Base-by-base conservation (phyloP, 92 coral and sea anemone species). In the Micromussa lordhowensis region DNA sequence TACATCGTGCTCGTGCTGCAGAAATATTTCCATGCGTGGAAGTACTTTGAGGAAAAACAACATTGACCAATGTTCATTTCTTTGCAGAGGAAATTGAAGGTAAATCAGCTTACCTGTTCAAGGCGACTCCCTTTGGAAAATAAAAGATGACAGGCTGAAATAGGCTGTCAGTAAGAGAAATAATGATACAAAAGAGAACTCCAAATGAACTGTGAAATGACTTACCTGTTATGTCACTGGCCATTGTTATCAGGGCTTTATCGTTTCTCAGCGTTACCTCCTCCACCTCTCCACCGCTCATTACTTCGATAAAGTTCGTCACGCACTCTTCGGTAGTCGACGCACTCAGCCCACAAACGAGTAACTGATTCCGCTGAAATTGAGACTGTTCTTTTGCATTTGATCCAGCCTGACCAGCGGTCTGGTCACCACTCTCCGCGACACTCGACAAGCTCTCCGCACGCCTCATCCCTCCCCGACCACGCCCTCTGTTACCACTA, bases 251-350 rank as follows among this genome's bases (percentile, higher is more conserved):
- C 51, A 94, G 36, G 7, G 96, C 95, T 53, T 78, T 90, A 58
- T 83, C 85, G 24, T 82, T 85, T 16, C 86, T 88, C 79, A 87
- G 88, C 59, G 78, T 83, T 30, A 93, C 91, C 9, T 87, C 51
- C 31, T 80, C 69, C 55, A 89, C 91, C 32, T 90, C 96, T 28
- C 84, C 92, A 30, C 89, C 91, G n/a, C 93, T 89, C 86, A 86
- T 92, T 57, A 86, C 92, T 58, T 95, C 96, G 69, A 93, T 83
- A 74, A 87, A 95, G 82, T 91, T 93, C 1, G 77, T n/a, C 79
- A 95, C 40, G 30, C 84, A 68, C 31, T 92, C 96, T 18, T 44
- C 31, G 3, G 98, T 93, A 14, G 95, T 95, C 21, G 24, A 35
- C 55, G 22, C 38, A 78, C 87, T 90, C 74, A 95, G 69, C 31